These are phyloP conservation scores for Campylorhamphus procurvoides DNA, from an alignment of 2,113 vertebrate species.

Conservation along the genomic window DNA sequence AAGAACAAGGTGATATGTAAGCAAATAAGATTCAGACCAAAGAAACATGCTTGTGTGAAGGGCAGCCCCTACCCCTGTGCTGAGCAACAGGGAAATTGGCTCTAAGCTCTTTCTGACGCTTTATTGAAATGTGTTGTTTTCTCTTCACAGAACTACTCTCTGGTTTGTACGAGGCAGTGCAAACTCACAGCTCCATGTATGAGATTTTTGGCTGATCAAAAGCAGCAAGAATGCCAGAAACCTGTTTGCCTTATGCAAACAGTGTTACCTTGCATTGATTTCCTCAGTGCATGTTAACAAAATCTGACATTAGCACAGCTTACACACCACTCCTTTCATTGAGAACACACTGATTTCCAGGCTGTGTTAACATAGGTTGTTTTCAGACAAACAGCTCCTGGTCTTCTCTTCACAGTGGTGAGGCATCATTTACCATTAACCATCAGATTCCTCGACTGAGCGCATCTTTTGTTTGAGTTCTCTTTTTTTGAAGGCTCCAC, in stretches of 20 bases:
- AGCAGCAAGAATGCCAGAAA: conserved; percentile 22
- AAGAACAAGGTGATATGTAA: neutral
- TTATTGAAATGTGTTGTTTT: neutral
- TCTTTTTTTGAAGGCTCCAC: neutral
- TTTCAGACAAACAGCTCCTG: neutral
- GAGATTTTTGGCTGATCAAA: neutral
- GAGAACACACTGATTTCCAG: neutral
- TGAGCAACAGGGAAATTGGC: neutral
- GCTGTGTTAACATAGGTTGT: neutral
- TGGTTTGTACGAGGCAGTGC: neutral
- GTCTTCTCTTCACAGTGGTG: neutral
- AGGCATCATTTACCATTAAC: neutral
- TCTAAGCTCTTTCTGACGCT: neutral
- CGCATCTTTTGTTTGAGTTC: neutral
- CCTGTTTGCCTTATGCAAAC: conserved; percentile 45
- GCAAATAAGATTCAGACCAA: neutral
- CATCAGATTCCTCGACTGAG: neutral
- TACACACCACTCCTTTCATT: neutral
- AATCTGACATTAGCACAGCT: conserved; percentile 11
- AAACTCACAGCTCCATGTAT: neutral
- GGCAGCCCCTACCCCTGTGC: neutral
- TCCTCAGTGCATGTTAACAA: neutral
- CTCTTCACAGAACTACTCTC: neutral
- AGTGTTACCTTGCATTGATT: conserved; percentile 19
- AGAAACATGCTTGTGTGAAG: neutral